phyloP scores from a whole-genome alignment of 1,140 invertebrate species.

The Hyles vespertilio region DNA sequence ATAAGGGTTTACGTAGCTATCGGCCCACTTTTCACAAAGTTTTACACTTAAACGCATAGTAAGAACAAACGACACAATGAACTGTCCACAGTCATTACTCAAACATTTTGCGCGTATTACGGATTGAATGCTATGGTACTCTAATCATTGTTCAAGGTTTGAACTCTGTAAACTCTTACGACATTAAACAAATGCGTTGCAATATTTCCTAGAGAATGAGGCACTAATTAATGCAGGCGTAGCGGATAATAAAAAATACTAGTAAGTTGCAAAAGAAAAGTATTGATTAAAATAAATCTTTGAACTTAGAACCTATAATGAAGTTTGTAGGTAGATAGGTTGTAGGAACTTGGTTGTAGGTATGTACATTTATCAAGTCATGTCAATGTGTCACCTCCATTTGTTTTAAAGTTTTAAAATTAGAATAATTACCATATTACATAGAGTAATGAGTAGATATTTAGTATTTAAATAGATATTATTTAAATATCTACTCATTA shows the following conservation, averaged over 20 bases:
- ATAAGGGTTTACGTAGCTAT: neutral
- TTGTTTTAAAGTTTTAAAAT: too few relatives aligned
- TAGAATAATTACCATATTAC: too few relatives aligned
- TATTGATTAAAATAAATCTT: too few relatives aligned
- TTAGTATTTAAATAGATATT: too few relatives aligned
- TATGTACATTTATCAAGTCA: too few relatives aligned
- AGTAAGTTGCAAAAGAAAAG: too few relatives aligned
- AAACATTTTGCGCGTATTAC: conserved; percentile 15
- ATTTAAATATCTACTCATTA: too few relatives aligned
- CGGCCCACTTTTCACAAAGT: conserved; percentile 24
- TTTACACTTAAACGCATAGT: conserved; percentile 9
- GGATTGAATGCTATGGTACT: conserved; percentile 10
- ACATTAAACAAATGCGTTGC: conserved; percentile 15
- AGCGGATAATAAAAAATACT: neutral
- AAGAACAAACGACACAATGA: conserved; percentile 2
- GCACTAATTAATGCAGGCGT: conserved; percentile 6
- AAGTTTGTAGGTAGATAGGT: too few relatives aligned
- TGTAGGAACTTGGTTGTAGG: too few relatives aligned
- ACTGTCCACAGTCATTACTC: conserved; percentile 4
- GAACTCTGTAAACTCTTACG: conserved; percentile 14
- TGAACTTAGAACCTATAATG: too few relatives aligned
- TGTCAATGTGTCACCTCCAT: too few relatives aligned
- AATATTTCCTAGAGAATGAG: conserved; percentile 13
- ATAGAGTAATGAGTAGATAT: too few relatives aligned
- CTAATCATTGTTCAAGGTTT: conserved; percentile 10